Base-by-base conservation (phyloP, 2,888 invertebrate species). In the Chymomyza amoena region DNA sequence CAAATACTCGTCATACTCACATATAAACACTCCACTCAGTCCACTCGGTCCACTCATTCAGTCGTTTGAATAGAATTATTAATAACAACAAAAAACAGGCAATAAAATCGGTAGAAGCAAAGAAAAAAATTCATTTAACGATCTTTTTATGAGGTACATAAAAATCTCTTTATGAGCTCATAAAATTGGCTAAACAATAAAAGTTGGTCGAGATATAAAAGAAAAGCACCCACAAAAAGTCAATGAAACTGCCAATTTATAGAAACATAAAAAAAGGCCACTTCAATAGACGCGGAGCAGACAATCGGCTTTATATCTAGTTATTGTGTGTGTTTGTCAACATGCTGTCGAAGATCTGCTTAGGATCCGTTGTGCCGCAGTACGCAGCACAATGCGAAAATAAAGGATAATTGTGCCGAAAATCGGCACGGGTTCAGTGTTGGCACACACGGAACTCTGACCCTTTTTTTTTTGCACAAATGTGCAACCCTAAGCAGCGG, bases 171-270 rank as follows among this genome's bases (percentile, higher is more conserved):
- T 68, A 83, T 71, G 65, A 66, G 75, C 66, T 70, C 72, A 64
- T 78, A 80, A 83, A 82, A 73, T 67, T 64, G 45, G 28, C 66
- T 69, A 69, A 73, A 85, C 63, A 70, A 61, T 66, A 60, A 69
- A 62, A 57, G 70, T 66, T 78, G 71, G 66, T 75, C 63, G 66
- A 6, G 28, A 65, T n/a, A 65, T 51, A 70, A 60, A 56, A 54
- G 9, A 45, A 15, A 18, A 15, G 70, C 88, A 76, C 81, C 87
- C 84, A 88, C 87, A 69, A 67, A 70, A 64, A 79, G 73, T 84
- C 81, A 76, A 69, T 67, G 66, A 50, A 70, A 67, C 50, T 25
- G 25, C 18, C 67, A 59, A 61, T 62, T 75, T 64, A 74, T 71
- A 62, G 63, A 65, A 65, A 57, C 61, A 66, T 72, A 62, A 60